A percentile compares a stretch with the other conserved stretches of the same genome.
Evolutionary conservation across 1,140 invertebrate species (phyloP).

Genomic region (Drosophila punjabiensis): DNA sequence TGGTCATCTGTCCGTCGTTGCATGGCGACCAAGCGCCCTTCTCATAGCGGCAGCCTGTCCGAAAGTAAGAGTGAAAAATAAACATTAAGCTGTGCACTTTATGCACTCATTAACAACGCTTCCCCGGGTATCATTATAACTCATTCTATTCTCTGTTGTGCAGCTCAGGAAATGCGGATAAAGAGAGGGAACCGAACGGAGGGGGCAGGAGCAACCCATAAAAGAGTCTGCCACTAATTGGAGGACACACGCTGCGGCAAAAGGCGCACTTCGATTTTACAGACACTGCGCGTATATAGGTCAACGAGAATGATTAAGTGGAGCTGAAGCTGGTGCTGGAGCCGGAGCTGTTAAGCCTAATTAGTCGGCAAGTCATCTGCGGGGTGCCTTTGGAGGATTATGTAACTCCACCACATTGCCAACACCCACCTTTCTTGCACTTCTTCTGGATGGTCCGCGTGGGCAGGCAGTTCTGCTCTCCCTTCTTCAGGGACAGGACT

Average conservation of each 20-base stretch:
- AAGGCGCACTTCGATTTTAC: conserved; percentile 24
- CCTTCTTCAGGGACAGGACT: conserved; percentile 92
- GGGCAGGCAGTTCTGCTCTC: conserved; percentile 91
- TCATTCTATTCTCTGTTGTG: conserved; percentile 7
- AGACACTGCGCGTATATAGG: conserved; percentile 24
- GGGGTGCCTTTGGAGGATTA: background rate
- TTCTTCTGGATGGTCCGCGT: conserved; percentile 94
- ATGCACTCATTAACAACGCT: conserved; percentile 3
- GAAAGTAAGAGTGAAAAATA: conserved; percentile 1
- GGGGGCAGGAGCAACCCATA: background rate
- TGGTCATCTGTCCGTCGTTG: conserved; percentile 88
- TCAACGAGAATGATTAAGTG: conserved; percentile 25
- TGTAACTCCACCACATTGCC: background rate
- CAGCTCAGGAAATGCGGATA: conserved; percentile 35
- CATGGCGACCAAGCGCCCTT: conserved; percentile 94
- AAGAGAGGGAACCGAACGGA: background rate
- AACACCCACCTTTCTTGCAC: conserved; percentile 93
- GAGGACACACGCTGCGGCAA: conserved; percentile 25
- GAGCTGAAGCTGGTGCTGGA: background rate
- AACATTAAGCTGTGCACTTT: conserved; percentile 7
- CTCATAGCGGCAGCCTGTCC: conserved; percentile 90
- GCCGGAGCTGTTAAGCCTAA: too few species aligned
- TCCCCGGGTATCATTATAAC: background rate
- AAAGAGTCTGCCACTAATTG: conserved; percentile 38
- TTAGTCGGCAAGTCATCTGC: background rate